Conservation (phyloP, 2,797 vertebrate species). For the Perodicticus potto region DNA sequence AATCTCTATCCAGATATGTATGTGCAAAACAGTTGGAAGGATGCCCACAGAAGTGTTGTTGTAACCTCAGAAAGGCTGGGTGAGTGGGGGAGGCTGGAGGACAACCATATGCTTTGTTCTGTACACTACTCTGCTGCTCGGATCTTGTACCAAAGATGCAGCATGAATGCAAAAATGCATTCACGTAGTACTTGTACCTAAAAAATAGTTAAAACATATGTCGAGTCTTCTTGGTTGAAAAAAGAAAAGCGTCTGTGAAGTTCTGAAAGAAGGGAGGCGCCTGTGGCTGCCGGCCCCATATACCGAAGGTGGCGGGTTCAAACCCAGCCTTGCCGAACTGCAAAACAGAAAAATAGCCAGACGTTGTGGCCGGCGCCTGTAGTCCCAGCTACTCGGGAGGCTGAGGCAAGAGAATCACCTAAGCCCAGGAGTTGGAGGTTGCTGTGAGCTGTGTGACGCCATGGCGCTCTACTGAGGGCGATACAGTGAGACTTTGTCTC, state of each 20-base stretch:
- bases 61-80: neutral
- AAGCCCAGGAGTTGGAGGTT: too few relatives aligned
- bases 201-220: neutral
- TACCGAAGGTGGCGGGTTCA: too few relatives aligned
- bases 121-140: neutral
- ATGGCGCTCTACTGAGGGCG: too few relatives aligned
- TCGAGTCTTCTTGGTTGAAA: slow-evolving; percentile 57
- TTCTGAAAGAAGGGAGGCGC: slow-evolving; percentile 48
- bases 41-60: neutral
- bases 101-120: neutral
- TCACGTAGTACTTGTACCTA: slow-evolving; percentile 11
- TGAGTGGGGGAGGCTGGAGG: neutral
- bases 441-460: too few relatives aligned
- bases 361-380: too few relatives aligned
- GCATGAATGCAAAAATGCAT: slow-evolving; percentile 11
- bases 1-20: neutral
- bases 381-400: too few relatives aligned
- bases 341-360: too few relatives aligned
- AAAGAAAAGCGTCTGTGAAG: slow-evolving; percentile 35
- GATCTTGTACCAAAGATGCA: slow-evolving; percentile 11
- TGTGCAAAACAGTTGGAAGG: neutral
- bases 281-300: too few relatives aligned
- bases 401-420: too few relatives aligned
- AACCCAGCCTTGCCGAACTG: too few relatives aligned
- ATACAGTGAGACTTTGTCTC: too few relatives aligned